Evolutionary conservation across 2,113 vertebrate species (phyloP), one percentile per base, ranked within the genome.

Genomic region (Willisornis vidua): DNA sequence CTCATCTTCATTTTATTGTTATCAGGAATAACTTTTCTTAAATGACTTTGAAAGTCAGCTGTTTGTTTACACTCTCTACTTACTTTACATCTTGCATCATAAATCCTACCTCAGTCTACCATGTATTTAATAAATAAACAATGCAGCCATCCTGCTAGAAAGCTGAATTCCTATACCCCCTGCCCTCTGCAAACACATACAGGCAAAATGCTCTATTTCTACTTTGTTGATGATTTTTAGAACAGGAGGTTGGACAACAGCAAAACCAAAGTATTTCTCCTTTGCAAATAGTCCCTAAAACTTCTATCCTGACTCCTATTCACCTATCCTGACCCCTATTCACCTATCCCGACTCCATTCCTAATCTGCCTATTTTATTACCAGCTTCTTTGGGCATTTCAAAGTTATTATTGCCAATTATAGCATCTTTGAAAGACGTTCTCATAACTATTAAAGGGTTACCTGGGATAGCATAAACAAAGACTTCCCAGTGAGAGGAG

Each of bases 321-420:
- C 1, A 10, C 23, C 62, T 55, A 9, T 74, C 20, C 26, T 12
- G 14, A 28, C 14, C 54, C 41, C 12, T 43, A 6, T 43, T 43
- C 1, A 9, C 24, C 66, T 55, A 8, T 73, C 23, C 25, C 10
- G 10, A 29, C 12, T 57, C n/a, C 14, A 13, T 86, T 63, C 39
- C 24, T 85, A 79, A 43, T 26, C 29, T 33, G 2, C 26, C 41
- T 67, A 31, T 16, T 93, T 96, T 73, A 71, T 67, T 43, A 59
- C 29, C 62, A 82, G 87, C 13, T 84, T 85, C 35, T 74, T 88
- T 67, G 71, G 59, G 43, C 14, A 20, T 62, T 79, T 92, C 52
- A 37, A 89, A 93, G 57, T 71, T 88, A 88, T 93, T 90, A 87
- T 71, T 55, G 49, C 67, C 59, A 93, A 62, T 93, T 93, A 86